Evolutionary conservation across 1,140 invertebrate species (phyloP), one percentile per base, ranked within the genome.

Genomic region (Drosophila simulans): DNA sequence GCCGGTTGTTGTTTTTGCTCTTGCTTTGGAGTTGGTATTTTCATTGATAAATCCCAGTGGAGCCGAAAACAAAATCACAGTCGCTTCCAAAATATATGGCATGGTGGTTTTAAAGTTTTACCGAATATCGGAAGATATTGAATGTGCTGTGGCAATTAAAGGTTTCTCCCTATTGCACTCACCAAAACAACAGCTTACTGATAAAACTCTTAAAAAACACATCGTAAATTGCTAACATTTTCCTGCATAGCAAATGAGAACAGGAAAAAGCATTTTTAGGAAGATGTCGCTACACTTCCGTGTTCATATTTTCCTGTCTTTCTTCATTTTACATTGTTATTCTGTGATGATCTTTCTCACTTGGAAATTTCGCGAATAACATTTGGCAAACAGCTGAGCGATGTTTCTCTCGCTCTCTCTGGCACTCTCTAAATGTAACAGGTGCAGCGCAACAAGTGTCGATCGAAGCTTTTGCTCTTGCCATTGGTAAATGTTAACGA

Each of bases 1-100:
- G 84, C 84, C 84, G 84, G 84, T 77, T 72, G 62, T 63, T 79
- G 80, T 89, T 89, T 76, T 83, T 86, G 79, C 39, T 77, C 12
- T 77, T 58, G 58, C 51, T 40, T 42, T 34, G 55, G 57, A 64
- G 45, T 75, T 56, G 39, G 52, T 55, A 57, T 77, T 73, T 88
- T 89, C 84, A 88, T 88, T 88, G 80, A 88, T 88, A 88, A 88
- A 89, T 77, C 53, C 57, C 49, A 31, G 20, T 22, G 20, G 20
- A 3, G 20, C 20, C 20, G 20, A 35, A 59, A 10, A 3, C 2
- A 22, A n/a, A 15, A 11, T 3, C 12, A 86, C 83, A 86, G 60
- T 76, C 12, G 49, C 17, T 59, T 70, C 51, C 1, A 46, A 13
- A 88, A 79, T 71, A 75, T 42, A 56, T 40, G 54, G 35, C 15